Evolutionary conservation across 2,797 vertebrate species (phyloP), one percentile per base, ranked within the genome.

Genomic region (Sebastes itinus): DNA sequence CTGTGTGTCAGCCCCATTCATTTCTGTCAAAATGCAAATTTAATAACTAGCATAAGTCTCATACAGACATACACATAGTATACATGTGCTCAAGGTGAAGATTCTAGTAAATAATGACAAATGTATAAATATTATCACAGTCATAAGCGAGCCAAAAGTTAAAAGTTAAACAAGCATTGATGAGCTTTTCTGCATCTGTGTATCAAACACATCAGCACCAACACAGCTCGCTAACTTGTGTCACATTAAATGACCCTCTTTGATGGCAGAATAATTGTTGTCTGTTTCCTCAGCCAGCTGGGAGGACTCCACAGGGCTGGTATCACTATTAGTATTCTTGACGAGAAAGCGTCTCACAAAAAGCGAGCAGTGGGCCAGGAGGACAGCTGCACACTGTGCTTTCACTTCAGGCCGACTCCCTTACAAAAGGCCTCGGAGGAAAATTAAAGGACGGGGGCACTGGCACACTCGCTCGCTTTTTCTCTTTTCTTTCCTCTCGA

Each of bases 361-460:
- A 89, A 92, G 87, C 67, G 20, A 90, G 92, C 78, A 90, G 83
- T 60, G 81, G 87, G 84, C 90, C 89, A 90, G 93, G 75, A 76
- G 90, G 92, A 91, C 94, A 95, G 94, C 94, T 95, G 94, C 93
- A 89, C 91, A 91, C 90, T 94, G 91, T 86, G 93, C 92, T 92
- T 94, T 93, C 92, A 92, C 92, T 92, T 89, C 75, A 80, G 80
- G 88, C 87, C 85, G 30, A 86, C 89, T 87, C 80, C 83, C 87
- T 88, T 38, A 92, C 91, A 93, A 93, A 94, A 84, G 83, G 77
- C 87, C 83, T 84, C 74, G 23, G 85, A 77, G 89, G 79, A 83
- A 92, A 91, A 94, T 94, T 92, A 94, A 94, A 95, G 92, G 91
- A 93, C 91, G 75, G 87, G 83, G 83, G 58, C 89, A 85, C 91